A percentile compares a stretch with the other conserved stretches of the same genome.
Evolutionary conservation across 2,888 invertebrate genomes (phyloP).

Genomic region (Salpingus planirostris): DNA sequence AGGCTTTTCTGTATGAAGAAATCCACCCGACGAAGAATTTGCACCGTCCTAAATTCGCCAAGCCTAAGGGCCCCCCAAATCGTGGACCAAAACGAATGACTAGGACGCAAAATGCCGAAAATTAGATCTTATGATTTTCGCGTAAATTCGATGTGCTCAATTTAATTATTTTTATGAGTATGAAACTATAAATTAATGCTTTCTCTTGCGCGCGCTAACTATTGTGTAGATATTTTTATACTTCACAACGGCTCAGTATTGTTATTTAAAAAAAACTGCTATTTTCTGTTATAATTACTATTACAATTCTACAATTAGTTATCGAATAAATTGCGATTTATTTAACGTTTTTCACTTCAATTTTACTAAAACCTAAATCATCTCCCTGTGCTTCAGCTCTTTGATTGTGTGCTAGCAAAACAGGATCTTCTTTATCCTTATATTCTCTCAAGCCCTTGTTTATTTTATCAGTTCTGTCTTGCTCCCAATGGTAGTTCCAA

Average conservation of each 20-base stretch:
- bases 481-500: conserved; percentile 48
- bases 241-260: conserved; percentile 3
- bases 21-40: conserved; percentile 87
- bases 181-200: too few species aligned
- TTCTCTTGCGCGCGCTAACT: too few species aligned
- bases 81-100: conserved; percentile 86
- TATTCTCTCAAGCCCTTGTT: conserved; percentile 28
- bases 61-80: conserved; percentile 92
- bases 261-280: background rate
- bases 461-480: conserved; percentile 35
- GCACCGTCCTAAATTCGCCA: conserved; percentile 86
- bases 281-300: conserved; percentile 4
- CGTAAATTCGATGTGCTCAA: too few species aligned
- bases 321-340: conserved; percentile 6
- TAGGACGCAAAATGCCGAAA: conserved; percentile 46
- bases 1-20: conserved; percentile 84
- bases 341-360: conserved; percentile 4
- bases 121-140: too few species aligned
- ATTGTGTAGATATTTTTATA: background rate
- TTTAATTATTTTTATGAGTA: too few species aligned
- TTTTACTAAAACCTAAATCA: conserved; percentile 24
- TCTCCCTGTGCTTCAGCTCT: conserved; percentile 22
- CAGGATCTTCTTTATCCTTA: conserved; percentile 29
- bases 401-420: conserved; percentile 24
- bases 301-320: background rate